These are phyloP conservation scores for Pyrgilauda ruficollis DNA, from an alignment of 2,113 vertebrate species.

Conservation along the genomic window DNA sequence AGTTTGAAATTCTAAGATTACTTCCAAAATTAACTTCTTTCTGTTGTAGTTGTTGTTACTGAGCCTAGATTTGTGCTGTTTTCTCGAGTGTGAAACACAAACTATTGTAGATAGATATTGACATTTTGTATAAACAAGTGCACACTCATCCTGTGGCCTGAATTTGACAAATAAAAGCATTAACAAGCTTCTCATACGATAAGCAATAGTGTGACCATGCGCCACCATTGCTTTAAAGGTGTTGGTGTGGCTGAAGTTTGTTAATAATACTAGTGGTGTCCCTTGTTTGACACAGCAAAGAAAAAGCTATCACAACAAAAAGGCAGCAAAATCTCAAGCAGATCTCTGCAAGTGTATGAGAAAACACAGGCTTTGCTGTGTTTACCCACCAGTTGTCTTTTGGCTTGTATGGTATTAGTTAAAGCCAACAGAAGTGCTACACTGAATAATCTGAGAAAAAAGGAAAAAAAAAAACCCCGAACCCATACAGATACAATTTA, in stretches of 20 bases:
- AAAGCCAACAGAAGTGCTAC: neutral
- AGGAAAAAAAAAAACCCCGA: rapidly evolving
- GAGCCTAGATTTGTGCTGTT: neutral
- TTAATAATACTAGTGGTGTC: neutral
- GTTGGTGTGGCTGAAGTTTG: no score
- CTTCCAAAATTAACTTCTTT: neutral
- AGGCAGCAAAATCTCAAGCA: neutral
- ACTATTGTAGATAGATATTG: neutral
- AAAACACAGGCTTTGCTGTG: neutral
- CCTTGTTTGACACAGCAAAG: neutral
- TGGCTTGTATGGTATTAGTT: neutral
- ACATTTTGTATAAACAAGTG: neutral
- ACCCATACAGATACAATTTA: rapidly evolving
- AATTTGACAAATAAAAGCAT: neutral
- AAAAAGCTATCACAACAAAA: neutral
- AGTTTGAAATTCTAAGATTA: neutral
- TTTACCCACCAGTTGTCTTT: neutral
- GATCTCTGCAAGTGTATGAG: neutral
- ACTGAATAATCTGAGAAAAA: neutral
- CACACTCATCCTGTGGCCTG: neutral
- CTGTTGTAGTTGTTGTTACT: neutral
- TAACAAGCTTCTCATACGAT: neutral
- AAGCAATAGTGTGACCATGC: neutral
- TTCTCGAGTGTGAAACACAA: neutral
- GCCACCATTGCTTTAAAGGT: neutral